Conservation (phyloP, 2,113 vertebrate species). For the Lophura nycthemera region DNA sequence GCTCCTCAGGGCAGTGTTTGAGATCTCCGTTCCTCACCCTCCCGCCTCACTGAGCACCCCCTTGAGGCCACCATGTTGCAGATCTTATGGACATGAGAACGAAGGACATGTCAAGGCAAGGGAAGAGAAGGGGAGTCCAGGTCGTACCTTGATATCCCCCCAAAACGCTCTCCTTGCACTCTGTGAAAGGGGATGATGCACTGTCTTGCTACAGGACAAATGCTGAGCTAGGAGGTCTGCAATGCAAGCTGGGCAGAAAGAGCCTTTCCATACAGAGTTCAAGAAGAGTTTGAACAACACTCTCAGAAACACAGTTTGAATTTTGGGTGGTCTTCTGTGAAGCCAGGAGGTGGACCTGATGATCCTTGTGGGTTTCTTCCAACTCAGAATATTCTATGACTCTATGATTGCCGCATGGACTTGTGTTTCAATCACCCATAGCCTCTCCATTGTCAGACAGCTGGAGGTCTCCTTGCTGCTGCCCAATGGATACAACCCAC, state of each 20-base stretch:
- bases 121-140: background rate
- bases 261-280: background rate
- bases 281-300: background rate
- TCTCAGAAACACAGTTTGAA: background rate
- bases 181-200: background rate
- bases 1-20: background rate
- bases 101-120: background rate
- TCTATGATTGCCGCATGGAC: background rate
- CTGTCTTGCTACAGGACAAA: background rate
- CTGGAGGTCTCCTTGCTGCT: background rate
- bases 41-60: background rate
- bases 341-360: background rate
- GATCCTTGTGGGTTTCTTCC: background rate
- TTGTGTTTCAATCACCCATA: fast-evolving
- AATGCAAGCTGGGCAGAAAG: background rate
- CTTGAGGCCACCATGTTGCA: background rate
- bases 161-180: background rate
- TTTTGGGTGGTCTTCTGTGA: background rate
- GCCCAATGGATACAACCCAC: background rate
- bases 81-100: background rate
- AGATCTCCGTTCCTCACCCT: background rate
- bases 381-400: background rate
- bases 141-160: background rate
- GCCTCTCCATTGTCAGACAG: background rate
- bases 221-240: background rate